Conservation (phyloP, 2,888 invertebrate species). For the Morpho helenor region DNA sequence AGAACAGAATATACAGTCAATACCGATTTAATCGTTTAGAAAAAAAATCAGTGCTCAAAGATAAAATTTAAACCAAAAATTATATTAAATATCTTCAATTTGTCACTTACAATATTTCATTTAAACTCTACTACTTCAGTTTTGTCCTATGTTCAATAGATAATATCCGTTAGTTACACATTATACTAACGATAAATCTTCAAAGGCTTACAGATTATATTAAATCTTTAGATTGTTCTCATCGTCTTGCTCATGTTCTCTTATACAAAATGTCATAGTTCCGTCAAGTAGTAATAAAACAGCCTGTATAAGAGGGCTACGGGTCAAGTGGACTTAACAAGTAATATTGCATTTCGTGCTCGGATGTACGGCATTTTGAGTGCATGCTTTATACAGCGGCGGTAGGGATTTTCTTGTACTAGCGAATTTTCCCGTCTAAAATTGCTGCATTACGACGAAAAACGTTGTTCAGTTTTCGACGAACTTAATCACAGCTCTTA, state of each 20-base stretch:
- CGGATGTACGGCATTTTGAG: slow-evolving; percentile 28
- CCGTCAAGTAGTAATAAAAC: slow-evolving; percentile 35
- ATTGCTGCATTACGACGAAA: slow-evolving; percentile 1
- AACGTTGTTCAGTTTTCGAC: too few species aligned
- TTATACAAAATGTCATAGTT: slow-evolving; percentile 22
- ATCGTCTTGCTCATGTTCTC: slow-evolving; percentile 17
- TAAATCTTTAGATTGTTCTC: slow-evolving; percentile 16
- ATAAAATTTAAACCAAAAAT: too few species aligned
- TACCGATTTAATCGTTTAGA: too few species aligned
- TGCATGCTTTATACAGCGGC: slow-evolving; percentile 27
- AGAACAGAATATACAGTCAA: too few species aligned
- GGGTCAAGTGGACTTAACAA: slow-evolving; percentile 72
- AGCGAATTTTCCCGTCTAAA: slow-evolving; percentile 15
- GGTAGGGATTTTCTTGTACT: slow-evolving; percentile 14
- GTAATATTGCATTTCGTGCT: slow-evolving; percentile 68
- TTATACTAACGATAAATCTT: too few species aligned
- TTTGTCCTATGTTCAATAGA: too few species aligned
- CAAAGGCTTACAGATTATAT: neutral
- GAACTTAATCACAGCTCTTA: too few species aligned
- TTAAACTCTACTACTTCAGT: too few species aligned
- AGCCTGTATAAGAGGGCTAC: slow-evolving; percentile 45
- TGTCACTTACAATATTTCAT: too few species aligned
- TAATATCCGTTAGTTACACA: too few species aligned
- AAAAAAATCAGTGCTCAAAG: too few species aligned
- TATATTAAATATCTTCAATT: too few species aligned